A percentile compares a stretch with the other conserved stretches of the same genome.
These are phyloP conservation scores for Sialia sialis DNA, from an alignment of 2,113 vertebrate genomes.

Conservation along the genomic window DNA sequence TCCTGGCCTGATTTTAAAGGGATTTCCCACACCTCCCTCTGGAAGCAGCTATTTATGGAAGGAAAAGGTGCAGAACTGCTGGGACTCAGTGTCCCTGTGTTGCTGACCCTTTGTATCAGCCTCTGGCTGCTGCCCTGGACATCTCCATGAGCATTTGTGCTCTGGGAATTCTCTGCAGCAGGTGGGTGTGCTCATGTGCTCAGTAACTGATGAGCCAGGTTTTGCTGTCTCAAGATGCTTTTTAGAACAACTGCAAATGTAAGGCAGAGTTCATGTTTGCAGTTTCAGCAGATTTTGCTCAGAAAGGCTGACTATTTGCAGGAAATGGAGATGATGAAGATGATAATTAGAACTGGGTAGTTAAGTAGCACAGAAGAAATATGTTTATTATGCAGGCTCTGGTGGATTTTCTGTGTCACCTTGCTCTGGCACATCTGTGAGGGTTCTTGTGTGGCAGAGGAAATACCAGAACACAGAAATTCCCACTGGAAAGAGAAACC, in stretches of 20 bases:
- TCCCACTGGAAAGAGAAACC: neutral
- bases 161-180: neutral
- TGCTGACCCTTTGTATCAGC: neutral
- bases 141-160: neutral
- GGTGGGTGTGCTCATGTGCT: neutral
- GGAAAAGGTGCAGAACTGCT: neutral
- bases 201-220: neutral
- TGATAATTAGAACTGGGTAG: neutral
- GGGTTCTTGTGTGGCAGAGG: neutral
- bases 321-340: neutral
- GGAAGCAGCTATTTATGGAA: neutral
- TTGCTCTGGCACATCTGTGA: neutral
- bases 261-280: neutral
- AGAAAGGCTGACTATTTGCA: neutral
- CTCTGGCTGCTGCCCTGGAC: neutral
- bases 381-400: neutral
- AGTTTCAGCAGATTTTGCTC: neutral
- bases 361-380: neutral
- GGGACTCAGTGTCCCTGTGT: neutral
- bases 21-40: neutral
- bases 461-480: neutral
- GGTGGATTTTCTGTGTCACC: neutral
- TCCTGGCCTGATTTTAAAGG: constrained; percentile 23
- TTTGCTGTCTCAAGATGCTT: neutral
- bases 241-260: neutral